Evolutionary conservation across 1,140 invertebrate genomes (phyloP), one percentile per base, ranked within the genome.

Genomic region (Drosophila ananassae): DNA sequence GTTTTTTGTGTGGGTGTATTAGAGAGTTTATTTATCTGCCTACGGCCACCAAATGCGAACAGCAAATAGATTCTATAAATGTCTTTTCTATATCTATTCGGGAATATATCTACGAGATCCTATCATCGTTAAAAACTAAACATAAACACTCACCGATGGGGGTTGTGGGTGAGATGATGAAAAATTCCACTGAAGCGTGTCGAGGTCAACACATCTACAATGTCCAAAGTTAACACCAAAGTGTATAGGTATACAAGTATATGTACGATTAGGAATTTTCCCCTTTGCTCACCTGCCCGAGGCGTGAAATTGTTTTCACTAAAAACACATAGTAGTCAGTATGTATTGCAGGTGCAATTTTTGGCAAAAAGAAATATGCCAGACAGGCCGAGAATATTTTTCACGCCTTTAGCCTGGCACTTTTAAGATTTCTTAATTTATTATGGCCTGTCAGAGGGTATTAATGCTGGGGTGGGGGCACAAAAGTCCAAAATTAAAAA

Each of bases 141-240:
- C 56, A 73, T 77, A 77, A 74, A 63, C 66, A 66, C 61, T 21
- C 60, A 41, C 32, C 63, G 51, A 78, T 21, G 30, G 61, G 21
- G 53, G 58, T 56, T 62, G 61, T 62, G 59, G 68, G 77, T 47
- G 72, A 17, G 17, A 17, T 60, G 53, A 17, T 32, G 58, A 84
- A 78, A 77, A 66, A 80, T 89, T 89, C 83, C 72, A 73, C 46
- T 64, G 60, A 63, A 71, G 54, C 72, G 51, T 73, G 79, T 72
- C 85, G 84, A 89, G 83, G 84, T 89, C 79, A 78, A 50, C 71
- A 30, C 52, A 69, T 69, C 34, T 22, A 24, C 47, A 30, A 22
- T 52, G 61, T 60, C 24, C 61, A 44, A 62, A 68, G 48, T 68
- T 55, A 68, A 47, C 39, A 57, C 39, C 24, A 32, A 25, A 47